Evolutionary conservation across 2,113 vertebrate species (phyloP), one percentile per base, ranked within the genome.

Genomic region (Myrmecophaga tridactyla): DNA sequence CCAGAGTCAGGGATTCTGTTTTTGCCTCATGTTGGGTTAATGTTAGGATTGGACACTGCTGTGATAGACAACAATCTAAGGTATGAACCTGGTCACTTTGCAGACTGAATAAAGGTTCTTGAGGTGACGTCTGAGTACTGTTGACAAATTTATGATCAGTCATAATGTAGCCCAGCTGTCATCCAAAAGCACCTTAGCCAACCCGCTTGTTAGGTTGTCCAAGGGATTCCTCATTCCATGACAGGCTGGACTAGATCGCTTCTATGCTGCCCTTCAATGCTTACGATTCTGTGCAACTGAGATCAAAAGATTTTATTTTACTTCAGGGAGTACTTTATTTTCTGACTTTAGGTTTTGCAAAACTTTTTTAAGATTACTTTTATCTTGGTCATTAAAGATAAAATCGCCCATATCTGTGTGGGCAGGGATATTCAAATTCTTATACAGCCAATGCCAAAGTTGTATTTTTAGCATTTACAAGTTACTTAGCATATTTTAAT

Each of bases 391-490:
- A 96, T 89, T 87, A 96, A 94, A 94, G 89, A 94, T 89, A 94
- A 95, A 96, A 94, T 90, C 89, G 60, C 67, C 82, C 92, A 67
- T 95, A 86, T 85, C 81, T 90, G 85, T 96, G 89, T 92, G 97
- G 94, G 94, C 94, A 97, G 69, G 75, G 95, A 96, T 78, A 92
- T 56, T 94, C 94, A 83, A 95, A 95, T 92, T 88, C 92, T 96
- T 94, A 92, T 86, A 92, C 69, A 94, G 96, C 65, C 90, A 96
- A 94, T 93, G 96, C 88, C 90, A 92, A 92, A 84, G 75, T 78
- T 56, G 94, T 89, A 92, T 95, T 95, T 97, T 97, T 97, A 96
- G 97, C 92, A 96, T 95, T 96, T 97, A n/a, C 90, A 96, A 93
- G 90, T 94, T 95, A 95, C 90, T 93, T 94, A 97, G 95, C 94